Conservation (phyloP, 2,888 invertebrate species). For the Cephus spinipes region DNA sequence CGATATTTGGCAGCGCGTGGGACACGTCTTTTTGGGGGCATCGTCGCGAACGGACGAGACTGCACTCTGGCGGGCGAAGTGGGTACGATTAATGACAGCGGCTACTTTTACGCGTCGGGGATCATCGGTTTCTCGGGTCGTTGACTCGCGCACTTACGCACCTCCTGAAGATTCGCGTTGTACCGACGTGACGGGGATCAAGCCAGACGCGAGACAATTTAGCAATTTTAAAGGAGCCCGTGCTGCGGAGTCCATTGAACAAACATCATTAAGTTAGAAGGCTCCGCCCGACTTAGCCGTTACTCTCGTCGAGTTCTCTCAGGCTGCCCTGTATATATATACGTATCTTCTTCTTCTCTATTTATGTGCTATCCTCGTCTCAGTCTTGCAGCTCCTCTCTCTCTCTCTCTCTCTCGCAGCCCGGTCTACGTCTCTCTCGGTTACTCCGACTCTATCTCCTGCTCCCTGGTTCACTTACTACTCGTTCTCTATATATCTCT, state of each 20-base stretch:
- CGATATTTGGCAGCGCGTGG: not conserved
- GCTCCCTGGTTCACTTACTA: not conserved
- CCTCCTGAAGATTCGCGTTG: not conserved
- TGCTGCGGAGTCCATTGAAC: conserved; percentile 39
- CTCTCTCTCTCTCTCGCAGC: conserved; percentile 16
- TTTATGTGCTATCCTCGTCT: conserved; percentile 17
- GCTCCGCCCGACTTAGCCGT: conserved; percentile 16
- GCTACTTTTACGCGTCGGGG: not conserved
- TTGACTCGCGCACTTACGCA: not conserved
- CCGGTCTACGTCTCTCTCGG: conserved; percentile 3
- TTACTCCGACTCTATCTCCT: conserved; percentile 2
- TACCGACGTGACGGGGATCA: not conserved
- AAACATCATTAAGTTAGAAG: conserved; percentile 44
- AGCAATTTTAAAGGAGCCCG: conserved; percentile 4
- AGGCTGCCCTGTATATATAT: not conserved
- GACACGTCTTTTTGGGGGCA: not conserved
- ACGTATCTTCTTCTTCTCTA: conserved; percentile 20
- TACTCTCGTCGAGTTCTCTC: not conserved
- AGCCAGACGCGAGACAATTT: conserved; percentile 2
- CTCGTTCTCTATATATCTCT: not conserved
- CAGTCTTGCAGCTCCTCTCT: conserved; percentile 25
- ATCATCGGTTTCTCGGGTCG: not conserved
- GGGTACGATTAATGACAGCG: not conserved
- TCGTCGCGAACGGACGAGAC: not conserved
- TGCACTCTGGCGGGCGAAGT: not conserved